These are phyloP conservation scores for Achatina immaculata DNA, from an alignment of 1,140 invertebrate species.

Conservation along the genomic window DNA sequence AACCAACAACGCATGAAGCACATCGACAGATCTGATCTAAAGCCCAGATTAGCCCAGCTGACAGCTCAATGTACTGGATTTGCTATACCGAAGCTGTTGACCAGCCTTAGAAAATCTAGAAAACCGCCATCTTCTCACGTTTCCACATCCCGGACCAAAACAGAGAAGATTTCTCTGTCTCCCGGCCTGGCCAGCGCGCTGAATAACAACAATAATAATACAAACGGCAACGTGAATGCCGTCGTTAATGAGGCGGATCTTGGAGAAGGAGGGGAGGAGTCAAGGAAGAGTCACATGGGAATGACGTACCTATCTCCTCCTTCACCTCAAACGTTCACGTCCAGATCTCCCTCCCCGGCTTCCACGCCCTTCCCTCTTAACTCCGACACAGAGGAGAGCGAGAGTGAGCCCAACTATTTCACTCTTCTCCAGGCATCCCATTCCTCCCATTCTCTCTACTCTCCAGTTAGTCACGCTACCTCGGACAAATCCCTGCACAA, in stretches of 20 bases:
- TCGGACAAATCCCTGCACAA: constrained; percentile 18
- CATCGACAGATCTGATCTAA: constrained; percentile 57
- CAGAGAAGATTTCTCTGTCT: not conserved
- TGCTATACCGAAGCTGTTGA: constrained; percentile 35
- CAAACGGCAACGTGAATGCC: not conserved
- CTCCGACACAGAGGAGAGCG: constrained; percentile 33
- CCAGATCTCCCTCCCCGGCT: not conserved
- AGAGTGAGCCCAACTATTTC: constrained; percentile 25
- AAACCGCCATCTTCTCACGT: not conserved
- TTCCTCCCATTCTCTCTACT: constrained; percentile 11
- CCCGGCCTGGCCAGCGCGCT: not conserved
- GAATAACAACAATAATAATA: not conserved
- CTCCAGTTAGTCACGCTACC: not conserved
- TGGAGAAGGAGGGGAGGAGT: not conserved
- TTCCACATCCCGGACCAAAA: not conserved
- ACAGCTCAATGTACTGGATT: constrained; percentile 42
- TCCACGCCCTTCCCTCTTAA: not conserved
- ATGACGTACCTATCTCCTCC: constrained; percentile 13
- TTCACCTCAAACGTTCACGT: not conserved
- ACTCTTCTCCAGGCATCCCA: constrained; percentile 3
- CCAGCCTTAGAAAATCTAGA: not conserved
- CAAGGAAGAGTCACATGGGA: not conserved
- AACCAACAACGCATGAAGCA: constrained; percentile 62
- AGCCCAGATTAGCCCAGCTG: constrained; percentile 42
- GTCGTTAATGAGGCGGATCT: not conserved